Evolutionary conservation across 2,888 invertebrate genomes (phyloP).

Genomic region (Cephus pygmeus): DNA sequence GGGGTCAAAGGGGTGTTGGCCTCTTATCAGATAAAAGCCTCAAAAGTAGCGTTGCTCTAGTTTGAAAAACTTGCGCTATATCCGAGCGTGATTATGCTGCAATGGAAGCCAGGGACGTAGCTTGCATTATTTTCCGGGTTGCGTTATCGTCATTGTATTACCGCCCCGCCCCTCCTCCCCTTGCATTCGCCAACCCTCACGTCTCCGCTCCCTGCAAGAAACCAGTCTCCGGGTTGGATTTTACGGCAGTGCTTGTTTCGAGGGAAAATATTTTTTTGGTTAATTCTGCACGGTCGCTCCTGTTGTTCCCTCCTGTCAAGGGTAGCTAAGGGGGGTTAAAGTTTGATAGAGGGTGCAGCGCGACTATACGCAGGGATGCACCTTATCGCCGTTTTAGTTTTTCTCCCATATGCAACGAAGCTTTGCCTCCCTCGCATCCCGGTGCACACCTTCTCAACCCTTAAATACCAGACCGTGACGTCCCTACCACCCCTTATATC

Average conservation of each 20-base stretch:
- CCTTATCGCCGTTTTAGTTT: slow-evolving; percentile 6
- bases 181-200: neutral
- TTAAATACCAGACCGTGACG: neutral
- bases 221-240: neutral
- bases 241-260: neutral
- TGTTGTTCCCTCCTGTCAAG: neutral
- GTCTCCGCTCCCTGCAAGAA: neutral
- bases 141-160: neutral
- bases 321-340: neutral
- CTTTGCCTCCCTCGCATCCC: neutral
- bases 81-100: slow-evolving; percentile 39
- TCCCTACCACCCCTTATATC: neutral
- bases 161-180: fast-evolving
- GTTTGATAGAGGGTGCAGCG: neutral
- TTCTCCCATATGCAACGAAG: neutral
- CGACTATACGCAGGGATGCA: neutral
- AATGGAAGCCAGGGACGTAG: slow-evolving; percentile 27
- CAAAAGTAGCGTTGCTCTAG: slow-evolving; percentile 46
- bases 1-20: neutral
- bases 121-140: slow-evolving; percentile 17
- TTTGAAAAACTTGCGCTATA: slow-evolving; percentile 38
- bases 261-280: neutral
- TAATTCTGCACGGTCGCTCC: neutral
- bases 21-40: slow-evolving; percentile 44
- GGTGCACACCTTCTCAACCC: neutral